Base-by-base conservation (phyloP, 1,140 invertebrate genomes). In the Drosophila baimaii region DNA sequence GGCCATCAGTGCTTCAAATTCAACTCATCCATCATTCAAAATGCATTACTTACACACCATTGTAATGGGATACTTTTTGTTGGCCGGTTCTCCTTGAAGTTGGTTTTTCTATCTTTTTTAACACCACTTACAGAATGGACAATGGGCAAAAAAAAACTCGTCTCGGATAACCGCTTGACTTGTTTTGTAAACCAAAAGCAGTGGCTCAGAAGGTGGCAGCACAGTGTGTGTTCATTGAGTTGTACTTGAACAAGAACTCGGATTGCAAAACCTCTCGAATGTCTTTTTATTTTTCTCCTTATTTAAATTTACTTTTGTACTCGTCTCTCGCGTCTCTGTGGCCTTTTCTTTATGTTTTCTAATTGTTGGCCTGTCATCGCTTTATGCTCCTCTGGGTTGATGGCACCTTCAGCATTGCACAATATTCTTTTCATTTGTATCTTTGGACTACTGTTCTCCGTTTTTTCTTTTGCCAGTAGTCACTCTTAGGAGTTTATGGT, bases 211-310 rank as follows among this genome's bases (percentile, higher is more conserved):
- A 74, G 71, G 52, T 49, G 33, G 47, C 39, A 21, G 47, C 39
- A 21, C 46, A 56, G 21, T 23, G 27, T 46, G 35, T 57, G 31
- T 54, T 49, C 62, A 76, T 76, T 76, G 74, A 69, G 63, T 70
- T 57, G 64, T 77, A 78, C 75, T 78, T 78, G 75, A 63, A 70
- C 23, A 77, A 77, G 75, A 78, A 78, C 74, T 78, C 75, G 74
- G 56, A 78, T 78, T 78, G 75, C 75, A 78, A 69, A 77, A 77
- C 57, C 49, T 56, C 49, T 37, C 41, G 46, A 66, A 64, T 25
- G 46, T 15, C 39, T 49, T 49, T 49, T 70, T 57, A 52, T 49
- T 68, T 41, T 37, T 35, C 51, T 54, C 19, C 19, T 13, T 37
- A 57, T 51, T 59, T 33, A 59, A 44, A 57, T 52, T 52, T 57